These are phyloP conservation scores for Achatina immaculata DNA, from an alignment of 1,140 invertebrate genomes.

Conservation along the genomic window DNA sequence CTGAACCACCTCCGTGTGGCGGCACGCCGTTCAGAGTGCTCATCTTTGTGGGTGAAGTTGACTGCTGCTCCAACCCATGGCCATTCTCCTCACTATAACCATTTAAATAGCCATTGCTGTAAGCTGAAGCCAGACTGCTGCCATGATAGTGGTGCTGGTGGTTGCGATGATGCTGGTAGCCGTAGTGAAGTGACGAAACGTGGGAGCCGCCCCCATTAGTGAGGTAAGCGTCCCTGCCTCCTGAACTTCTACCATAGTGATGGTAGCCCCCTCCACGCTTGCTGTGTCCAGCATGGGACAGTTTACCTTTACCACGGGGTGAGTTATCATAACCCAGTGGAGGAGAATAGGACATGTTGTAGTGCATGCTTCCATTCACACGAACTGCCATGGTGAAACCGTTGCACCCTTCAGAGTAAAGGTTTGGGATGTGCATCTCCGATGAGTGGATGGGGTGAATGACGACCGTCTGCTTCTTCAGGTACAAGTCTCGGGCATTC, in stretches of 20 bases:
- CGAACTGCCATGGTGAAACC: slow-evolving; percentile 18
- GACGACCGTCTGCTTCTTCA: slow-evolving; percentile 33
- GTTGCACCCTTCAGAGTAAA: slow-evolving; percentile 20
- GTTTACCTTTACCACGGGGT: slow-evolving; percentile 25
- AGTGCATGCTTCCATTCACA: slow-evolving; percentile 36
- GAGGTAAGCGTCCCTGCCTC: slow-evolving; percentile 10
- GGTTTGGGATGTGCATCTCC: slow-evolving; percentile 30
- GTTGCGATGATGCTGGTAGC: slow-evolving; percentile 18
- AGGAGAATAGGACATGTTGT: not conserved
- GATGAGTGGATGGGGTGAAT: slow-evolving; percentile 24
- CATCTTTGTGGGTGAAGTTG: slow-evolving; percentile 28
- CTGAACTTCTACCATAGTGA: slow-evolving; percentile 31
- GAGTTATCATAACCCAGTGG: slow-evolving; percentile 17
- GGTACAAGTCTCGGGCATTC: slow-evolving; percentile 36
- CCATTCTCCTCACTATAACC: slow-evolving; percentile 34
- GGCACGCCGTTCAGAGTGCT: not conserved
- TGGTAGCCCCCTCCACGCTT: slow-evolving; percentile 26
- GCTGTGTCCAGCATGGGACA: not conserved
- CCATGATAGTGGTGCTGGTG: slow-evolving; percentile 17
- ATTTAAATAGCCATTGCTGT: slow-evolving; percentile 33
- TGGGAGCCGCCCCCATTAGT: slow-evolving; percentile 1
- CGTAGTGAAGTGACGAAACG: not conserved
- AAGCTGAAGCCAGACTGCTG: not conserved
- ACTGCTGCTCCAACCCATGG: slow-evolving; percentile 15
- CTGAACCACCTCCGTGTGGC: not conserved